These are phyloP conservation scores for Chiloscyllium plagiosum DNA, from an alignment of 2,113 vertebrate genomes.

Conservation along the genomic window DNA sequence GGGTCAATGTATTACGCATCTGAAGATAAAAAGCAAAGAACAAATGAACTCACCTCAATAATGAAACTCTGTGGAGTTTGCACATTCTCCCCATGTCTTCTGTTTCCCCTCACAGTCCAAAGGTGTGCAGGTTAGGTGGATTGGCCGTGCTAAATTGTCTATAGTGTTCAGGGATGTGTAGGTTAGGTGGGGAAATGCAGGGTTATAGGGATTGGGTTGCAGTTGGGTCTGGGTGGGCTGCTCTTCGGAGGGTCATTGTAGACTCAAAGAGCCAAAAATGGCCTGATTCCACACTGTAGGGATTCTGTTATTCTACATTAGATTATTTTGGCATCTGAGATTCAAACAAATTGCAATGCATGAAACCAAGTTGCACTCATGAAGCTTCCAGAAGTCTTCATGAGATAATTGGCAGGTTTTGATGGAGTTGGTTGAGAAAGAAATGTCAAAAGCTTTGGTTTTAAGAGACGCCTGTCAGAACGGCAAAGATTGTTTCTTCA, in stretches of 20 bases:
- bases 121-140: too few species aligned
- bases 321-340: background rate
- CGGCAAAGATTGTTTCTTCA: background rate
- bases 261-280: too few species aligned
- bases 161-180: too few species aligned
- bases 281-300: too few species aligned
- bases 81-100: too few species aligned
- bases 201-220: too few species aligned
- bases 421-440: background rate
- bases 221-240: too few species aligned
- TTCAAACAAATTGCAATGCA: background rate
- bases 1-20: background rate
- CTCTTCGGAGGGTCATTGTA: too few species aligned
- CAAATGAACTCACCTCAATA: background rate
- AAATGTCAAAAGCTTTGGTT: background rate
- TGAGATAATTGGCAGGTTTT: background rate
- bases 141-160: too few species aligned
- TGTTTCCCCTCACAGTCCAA: too few species aligned
- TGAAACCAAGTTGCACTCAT: background rate
- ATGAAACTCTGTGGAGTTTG: background rate
- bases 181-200: too few species aligned
- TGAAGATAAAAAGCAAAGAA: background rate
- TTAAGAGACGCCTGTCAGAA: background rate
- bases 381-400: background rate
- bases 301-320: background rate